Percentiles rank a stretch among this genome's conserved stretches.
Conservation (phyloP, 53 echinoderm and acorn worm species). For the Luidia sarsii region DNA sequence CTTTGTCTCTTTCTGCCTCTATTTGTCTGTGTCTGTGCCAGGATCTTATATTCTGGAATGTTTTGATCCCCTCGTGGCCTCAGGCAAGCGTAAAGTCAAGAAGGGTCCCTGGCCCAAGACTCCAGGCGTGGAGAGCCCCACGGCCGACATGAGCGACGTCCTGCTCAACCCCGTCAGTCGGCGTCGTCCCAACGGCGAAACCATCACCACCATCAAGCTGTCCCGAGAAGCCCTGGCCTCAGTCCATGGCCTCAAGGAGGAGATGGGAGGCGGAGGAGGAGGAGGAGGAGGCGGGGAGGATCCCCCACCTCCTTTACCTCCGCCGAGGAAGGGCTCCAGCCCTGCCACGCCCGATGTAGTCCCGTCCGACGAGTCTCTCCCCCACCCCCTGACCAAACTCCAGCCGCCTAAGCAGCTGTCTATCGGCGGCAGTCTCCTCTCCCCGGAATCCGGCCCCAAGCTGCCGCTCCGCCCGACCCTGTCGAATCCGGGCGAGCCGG, state of each 20-base stretch:
- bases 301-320: constrained; percentile 68
- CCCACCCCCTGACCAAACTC: background rate
- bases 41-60: no score
- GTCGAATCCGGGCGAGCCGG: constrained; percentile 20
- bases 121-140: background rate
- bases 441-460: background rate
- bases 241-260: background rate
- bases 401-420: constrained; percentile 43
- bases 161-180: constrained; percentile 38
- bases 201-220: background rate
- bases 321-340: constrained; percentile 61
- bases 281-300: no score
- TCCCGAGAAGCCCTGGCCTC: background rate
- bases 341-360: constrained; percentile 41
- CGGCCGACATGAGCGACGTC: constrained; percentile 5
- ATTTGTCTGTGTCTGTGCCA: no score
- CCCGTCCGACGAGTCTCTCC: background rate
- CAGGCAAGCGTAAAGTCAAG: constrained; percentile 17
- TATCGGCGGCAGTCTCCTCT: background rate
- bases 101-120: background rate
- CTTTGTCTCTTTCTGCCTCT: no score
- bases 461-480: constrained; percentile 12
- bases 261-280: no score
- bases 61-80: no score
- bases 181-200: constrained; percentile 17